A percentile compares a stretch with the other conserved stretches of the same genome.
Evolutionary conservation across 2,113 vertebrate species (phyloP).

Genomic region (Protomyctophum bolini): DNA sequence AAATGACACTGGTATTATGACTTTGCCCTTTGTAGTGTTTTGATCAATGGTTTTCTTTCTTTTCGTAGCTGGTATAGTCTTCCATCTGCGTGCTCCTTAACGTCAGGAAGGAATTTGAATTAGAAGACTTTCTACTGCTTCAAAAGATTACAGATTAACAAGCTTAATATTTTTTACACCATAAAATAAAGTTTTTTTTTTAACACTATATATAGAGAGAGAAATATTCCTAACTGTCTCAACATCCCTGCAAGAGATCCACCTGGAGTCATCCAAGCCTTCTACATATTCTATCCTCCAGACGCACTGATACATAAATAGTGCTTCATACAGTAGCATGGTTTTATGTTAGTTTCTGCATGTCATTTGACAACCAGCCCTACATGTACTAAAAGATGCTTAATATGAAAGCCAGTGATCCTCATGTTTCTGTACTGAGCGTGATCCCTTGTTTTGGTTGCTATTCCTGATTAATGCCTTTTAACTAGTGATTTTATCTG

Average conservation of each 20-base stretch:
- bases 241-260: slow-evolving; percentile 24
- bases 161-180: slow-evolving; percentile 63
- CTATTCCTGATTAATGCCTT: slow-evolving; percentile 50
- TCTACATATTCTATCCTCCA: slow-evolving; percentile 25
- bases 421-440: slow-evolving; percentile 36
- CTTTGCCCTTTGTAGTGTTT: background rate
- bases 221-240: slow-evolving; percentile 29
- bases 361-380: slow-evolving; percentile 49
- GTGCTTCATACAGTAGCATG: slow-evolving; percentile 49
- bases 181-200: slow-evolving; percentile 50
- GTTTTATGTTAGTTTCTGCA: slow-evolving; percentile 50
- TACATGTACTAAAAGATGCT: slow-evolving; percentile 25
- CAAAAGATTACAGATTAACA: slow-evolving; percentile 61
- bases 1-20: background rate
- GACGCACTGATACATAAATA: slow-evolving; percentile 26
- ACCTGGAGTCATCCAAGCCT: slow-evolving; percentile 53
- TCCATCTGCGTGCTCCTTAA: slow-evolving; percentile 85
- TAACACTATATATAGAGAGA: background rate
- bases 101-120: slow-evolving; percentile 86
- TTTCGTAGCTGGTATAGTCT: slow-evolving; percentile 90
- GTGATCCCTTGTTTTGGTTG: slow-evolving; percentile 33
- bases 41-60: slow-evolving; percentile 72
- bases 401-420: slow-evolving; percentile 36
- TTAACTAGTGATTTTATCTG: slow-evolving; percentile 49
- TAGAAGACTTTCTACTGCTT: slow-evolving; percentile 82